Conservation (phyloP, 2,797 vertebrate species). For the Lepilemur septentrionalis region DNA sequence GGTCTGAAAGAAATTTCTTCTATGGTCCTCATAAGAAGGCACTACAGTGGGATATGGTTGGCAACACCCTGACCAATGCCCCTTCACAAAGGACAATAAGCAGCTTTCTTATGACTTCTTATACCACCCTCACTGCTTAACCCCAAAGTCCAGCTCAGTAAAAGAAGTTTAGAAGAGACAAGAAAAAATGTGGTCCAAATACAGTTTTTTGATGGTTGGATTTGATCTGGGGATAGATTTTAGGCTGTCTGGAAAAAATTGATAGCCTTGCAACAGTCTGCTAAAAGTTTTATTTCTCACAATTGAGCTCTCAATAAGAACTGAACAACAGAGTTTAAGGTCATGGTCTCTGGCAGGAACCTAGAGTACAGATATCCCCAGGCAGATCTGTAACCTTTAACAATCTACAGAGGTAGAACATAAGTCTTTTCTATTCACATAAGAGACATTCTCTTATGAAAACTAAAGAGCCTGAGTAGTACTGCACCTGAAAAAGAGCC, state of each 20-base stretch:
- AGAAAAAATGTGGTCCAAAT: background rate
- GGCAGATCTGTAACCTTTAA: background rate
- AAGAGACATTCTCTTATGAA: background rate
- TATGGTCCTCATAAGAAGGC: background rate
- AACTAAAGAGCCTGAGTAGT: background rate
- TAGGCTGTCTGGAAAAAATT: background rate
- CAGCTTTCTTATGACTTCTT: background rate
- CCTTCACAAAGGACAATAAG: background rate
- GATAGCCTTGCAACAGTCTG: background rate
- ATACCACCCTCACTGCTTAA: background rate
- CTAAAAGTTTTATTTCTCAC: constrained; percentile 16
- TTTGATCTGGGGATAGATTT: constrained; percentile 15
- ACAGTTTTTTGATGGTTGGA: background rate
- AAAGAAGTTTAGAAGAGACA: background rate
- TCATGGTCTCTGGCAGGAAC: background rate
- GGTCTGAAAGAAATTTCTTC: background rate
- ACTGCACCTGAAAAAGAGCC: background rate
- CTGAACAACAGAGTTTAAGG: constrained; percentile 15
- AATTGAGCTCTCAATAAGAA: constrained; percentile 34
- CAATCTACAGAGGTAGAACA: background rate
- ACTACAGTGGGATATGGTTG: background rate
- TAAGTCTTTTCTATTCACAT: background rate
- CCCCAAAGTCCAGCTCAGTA: background rate
- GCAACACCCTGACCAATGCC: background rate
- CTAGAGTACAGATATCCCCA: background rate